Conservation (phyloP, 2,113 vertebrate genomes). For the Scolopax mira region DNA sequence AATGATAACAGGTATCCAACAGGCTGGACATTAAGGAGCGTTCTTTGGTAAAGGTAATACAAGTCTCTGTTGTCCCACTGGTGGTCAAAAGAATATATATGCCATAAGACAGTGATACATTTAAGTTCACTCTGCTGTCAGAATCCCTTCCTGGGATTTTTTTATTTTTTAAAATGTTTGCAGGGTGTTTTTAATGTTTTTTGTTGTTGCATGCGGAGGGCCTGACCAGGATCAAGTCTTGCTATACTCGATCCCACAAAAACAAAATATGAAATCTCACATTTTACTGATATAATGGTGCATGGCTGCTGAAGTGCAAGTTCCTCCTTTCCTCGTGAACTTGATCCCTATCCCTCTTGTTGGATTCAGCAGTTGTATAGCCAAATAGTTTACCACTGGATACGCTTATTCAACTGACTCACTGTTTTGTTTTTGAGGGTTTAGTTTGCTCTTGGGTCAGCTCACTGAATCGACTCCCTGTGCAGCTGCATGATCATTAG, state of each 20-base stretch:
- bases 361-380: neutral
- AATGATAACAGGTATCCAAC: neutral
- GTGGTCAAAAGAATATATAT: neutral
- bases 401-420: neutral
- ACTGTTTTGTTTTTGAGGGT: neutral
- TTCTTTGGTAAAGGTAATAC: neutral
- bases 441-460: neutral
- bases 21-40: neutral
- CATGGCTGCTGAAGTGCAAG: neutral
- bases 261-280: neutral
- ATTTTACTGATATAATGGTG: neutral
- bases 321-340: neutral
- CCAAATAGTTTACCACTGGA: neutral
- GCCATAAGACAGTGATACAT: neutral
- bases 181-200: neutral
- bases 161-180: neutral
- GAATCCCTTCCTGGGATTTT: neutral
- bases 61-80: neutral
- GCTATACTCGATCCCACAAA: neutral
- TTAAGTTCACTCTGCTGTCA: neutral
- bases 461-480: neutral
- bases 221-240: neutral
- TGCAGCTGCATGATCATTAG: neutral
- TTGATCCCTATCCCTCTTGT: neutral
- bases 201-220: rapidly evolving